Evolutionary conservation across 1,140 invertebrate species (phyloP).

Genomic region (Armadillidium nasatum): DNA sequence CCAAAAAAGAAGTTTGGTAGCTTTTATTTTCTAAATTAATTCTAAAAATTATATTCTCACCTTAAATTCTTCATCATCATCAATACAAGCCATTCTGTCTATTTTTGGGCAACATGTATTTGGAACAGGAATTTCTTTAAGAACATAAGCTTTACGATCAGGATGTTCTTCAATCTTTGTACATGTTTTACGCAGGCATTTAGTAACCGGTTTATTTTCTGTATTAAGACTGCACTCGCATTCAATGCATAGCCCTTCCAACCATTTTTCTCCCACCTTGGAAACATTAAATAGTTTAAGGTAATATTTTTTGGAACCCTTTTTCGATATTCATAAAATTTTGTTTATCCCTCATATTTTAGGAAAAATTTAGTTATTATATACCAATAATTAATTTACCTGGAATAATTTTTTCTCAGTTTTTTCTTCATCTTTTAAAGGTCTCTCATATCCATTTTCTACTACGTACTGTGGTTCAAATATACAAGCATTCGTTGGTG

Average conservation of each 20-base stretch:
- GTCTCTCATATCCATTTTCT: neutral
- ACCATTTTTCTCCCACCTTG: constrained; percentile 57
- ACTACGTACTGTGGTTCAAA: constrained; percentile 52
- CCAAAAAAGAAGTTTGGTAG: no score
- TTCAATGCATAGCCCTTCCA: constrained; percentile 62
- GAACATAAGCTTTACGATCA: constrained; percentile 36
- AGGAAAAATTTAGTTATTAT: constrained; percentile 26
- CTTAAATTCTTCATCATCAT: constrained; percentile 54
- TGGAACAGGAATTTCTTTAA: constrained; percentile 53
- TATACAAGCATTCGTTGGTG: constrained; percentile 65
- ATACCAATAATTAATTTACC: constrained; percentile 50
- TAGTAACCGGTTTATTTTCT: constrained; percentile 46
- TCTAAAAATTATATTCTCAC: constrained; percentile 46
- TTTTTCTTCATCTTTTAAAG: constrained; percentile 47
- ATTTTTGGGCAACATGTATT: constrained; percentile 61
- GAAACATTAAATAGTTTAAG: no score
- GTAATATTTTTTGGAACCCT: neutral
- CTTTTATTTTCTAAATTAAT: neutral
- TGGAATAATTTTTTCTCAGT: constrained; percentile 65
- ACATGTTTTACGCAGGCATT: constrained; percentile 53
- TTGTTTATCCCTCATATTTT: neutral
- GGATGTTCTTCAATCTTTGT: constrained; percentile 34
- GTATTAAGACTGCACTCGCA: constrained; percentile 56
- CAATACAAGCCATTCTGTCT: constrained; percentile 58
- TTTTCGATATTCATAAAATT: neutral